A percentile compares a stretch with the other conserved stretches of the same genome.
Evolutionary conservation across 2,888 invertebrate genomes (phyloP).

Genomic region (Drosophila atripex): DNA sequence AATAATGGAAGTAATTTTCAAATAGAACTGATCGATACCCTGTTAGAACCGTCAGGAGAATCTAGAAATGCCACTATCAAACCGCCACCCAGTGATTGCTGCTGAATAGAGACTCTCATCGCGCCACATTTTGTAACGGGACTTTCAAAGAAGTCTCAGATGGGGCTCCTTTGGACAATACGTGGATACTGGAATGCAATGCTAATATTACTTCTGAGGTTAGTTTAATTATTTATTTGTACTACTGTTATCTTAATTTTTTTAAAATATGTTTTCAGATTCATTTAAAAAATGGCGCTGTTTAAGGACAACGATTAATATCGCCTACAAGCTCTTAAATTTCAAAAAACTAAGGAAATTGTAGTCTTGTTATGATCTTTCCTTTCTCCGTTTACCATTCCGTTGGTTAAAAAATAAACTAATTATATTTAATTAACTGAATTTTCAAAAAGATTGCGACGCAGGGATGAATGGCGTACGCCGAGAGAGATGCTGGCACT

Average conservation of each 20-base stretch:
- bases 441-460: neutral
- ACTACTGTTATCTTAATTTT: no score
- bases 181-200: neutral
- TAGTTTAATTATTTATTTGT: no score
- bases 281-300: no score
- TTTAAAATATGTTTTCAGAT: no score
- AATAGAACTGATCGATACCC: neutral
- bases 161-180: neutral
- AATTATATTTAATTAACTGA: neutral
- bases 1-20: neutral
- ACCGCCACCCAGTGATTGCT: neutral
- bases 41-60: neutral
- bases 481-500: slow-evolving; percentile 18
- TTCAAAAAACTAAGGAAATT: no score
- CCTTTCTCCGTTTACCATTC: neutral
- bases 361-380: no score
- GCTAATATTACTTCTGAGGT: no score
- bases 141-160: neutral
- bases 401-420: neutral
- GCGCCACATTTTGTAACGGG: neutral
- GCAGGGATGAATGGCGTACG: neutral
- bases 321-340: no score
- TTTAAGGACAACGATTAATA: no score
- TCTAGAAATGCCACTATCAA: neutral
- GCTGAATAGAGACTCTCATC: neutral